Conservation (phyloP, 2,888 invertebrate genomes). For the Herminia tarsipennalis region DNA sequence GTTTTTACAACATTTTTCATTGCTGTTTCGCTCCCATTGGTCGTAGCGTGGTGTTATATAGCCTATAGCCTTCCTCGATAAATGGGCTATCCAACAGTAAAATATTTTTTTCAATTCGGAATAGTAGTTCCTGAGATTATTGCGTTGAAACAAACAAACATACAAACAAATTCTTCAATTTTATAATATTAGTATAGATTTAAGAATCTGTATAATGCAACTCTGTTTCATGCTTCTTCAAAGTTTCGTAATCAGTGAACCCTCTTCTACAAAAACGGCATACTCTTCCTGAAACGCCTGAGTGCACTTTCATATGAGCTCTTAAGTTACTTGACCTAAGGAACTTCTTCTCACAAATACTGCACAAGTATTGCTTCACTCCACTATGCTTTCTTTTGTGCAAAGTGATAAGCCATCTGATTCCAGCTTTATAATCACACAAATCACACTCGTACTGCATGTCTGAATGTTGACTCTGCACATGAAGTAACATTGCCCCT, state of each 20-base stretch:
- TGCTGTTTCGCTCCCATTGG: too few relatives aligned
- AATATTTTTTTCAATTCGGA: too few relatives aligned
- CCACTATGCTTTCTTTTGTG: slow-evolving; percentile 81
- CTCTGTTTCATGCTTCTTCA: slow-evolving; percentile 58
- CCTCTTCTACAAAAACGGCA: slow-evolving; percentile 66
- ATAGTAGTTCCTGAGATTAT: too few relatives aligned
- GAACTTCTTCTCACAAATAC: slow-evolving; percentile 82
- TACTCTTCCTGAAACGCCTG: slow-evolving; percentile 62
- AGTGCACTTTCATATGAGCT: slow-evolving; percentile 72
- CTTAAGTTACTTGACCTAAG: slow-evolving; percentile 81
- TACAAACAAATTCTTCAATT: too few relatives aligned
- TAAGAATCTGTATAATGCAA: slow-evolving; percentile 53
- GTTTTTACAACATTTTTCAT: too few relatives aligned
- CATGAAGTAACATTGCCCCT: slow-evolving; percentile 82
- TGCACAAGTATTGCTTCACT: slow-evolving; percentile 80
- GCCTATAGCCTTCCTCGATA: too few relatives aligned
- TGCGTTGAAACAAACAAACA: too few relatives aligned
- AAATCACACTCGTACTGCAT: slow-evolving; percentile 62
- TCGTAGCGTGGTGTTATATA: too few relatives aligned
- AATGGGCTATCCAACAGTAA: too few relatives aligned
- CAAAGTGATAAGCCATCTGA: slow-evolving; percentile 66
- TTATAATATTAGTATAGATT: background rate
- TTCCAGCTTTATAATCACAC: slow-evolving; percentile 66
- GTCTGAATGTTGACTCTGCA: slow-evolving; percentile 78
- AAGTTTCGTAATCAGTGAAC: slow-evolving; percentile 52